Conservation (phyloP, 2,113 vertebrate species). For the Hirundichthys speculiger region DNA sequence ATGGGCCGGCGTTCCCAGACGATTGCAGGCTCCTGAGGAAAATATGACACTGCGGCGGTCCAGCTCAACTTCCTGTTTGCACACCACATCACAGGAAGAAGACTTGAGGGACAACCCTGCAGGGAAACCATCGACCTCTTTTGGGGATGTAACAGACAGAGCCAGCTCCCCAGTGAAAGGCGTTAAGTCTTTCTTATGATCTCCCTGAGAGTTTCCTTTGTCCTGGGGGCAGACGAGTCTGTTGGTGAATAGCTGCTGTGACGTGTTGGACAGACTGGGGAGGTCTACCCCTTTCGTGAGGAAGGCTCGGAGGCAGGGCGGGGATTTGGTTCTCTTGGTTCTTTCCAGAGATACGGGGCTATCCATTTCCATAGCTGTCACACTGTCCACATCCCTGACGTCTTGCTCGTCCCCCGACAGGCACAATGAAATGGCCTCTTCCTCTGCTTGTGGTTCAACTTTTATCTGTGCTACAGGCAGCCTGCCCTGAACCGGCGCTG, state of each 20-base stretch:
- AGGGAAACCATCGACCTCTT: conserved; percentile 88
- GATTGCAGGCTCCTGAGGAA: conserved; percentile 93
- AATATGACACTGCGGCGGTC: conserved; percentile 99
- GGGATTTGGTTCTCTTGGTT: conserved; percentile 84
- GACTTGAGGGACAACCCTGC: conserved; percentile 88
- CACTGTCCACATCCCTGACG: conserved; percentile 84
- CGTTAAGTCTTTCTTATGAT: conserved; percentile 94
- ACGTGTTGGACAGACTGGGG: conserved; percentile 85
- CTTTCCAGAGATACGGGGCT: conserved; percentile 82
- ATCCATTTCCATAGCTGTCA: conserved; percentile 90
- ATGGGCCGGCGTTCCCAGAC: conserved; percentile 89
- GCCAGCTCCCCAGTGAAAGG: conserved; percentile 88
- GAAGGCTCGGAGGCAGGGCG: conserved; percentile 90
- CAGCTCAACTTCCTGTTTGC: conserved; percentile 94
- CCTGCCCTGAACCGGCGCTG: conserved; percentile 80
- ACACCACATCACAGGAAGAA: conserved; percentile 89
- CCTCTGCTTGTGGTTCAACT: conserved; percentile 88
- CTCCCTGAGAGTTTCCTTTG: conserved; percentile 97
- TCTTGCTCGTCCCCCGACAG: conserved; percentile 92
- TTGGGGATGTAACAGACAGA: conserved; percentile 88
- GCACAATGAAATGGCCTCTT: conserved; percentile 90
- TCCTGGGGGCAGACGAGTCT: conserved; percentile 91
- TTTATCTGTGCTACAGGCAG: conserved; percentile 91
- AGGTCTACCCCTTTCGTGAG: conserved; percentile 89
- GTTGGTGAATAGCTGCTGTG: conserved; percentile 92